Percentiles rank a stretch among this genome's conserved stretches.
phyloP scores from a whole-genome alignment of 1,140 invertebrate genomes.

The Lasioglossum albipes region DNA sequence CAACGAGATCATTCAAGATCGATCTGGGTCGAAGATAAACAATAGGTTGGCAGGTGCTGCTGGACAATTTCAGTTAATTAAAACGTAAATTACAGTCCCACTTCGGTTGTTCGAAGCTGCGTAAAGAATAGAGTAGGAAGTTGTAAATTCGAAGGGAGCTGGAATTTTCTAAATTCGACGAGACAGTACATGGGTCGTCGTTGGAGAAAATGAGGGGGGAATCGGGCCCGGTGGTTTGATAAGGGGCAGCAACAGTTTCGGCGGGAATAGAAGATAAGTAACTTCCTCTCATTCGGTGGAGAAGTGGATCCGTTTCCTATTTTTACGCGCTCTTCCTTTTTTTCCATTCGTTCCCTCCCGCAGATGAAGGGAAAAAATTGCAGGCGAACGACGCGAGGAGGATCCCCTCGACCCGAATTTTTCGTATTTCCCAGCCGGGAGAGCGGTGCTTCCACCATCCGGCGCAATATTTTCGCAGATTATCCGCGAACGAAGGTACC shows the following conservation, averaged over 20 bases:
- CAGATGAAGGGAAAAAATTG: slow-evolving; percentile 57
- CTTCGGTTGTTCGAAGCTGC: not conserved
- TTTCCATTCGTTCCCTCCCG: slow-evolving; percentile 48
- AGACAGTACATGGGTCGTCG: not conserved
- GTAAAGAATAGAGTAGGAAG: not conserved
- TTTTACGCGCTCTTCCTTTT: slow-evolving; percentile 45
- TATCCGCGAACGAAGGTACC: slow-evolving; percentile 47
- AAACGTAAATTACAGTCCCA: too few relatives aligned
- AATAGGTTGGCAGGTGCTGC: too few relatives aligned
- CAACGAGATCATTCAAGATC: too few relatives aligned
- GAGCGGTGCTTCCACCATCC: slow-evolving; percentile 45
- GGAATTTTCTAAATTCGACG: not conserved
- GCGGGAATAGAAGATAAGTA: slow-evolving; percentile 36
- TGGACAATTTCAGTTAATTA: too few relatives aligned
- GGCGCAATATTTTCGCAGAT: slow-evolving; percentile 62
- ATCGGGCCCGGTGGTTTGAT: not conserved
- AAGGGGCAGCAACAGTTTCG: slow-evolving; percentile 3
- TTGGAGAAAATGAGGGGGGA: not conserved
- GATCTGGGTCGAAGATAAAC: too few relatives aligned
- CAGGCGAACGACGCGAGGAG: slow-evolving; percentile 55
- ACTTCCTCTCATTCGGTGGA: slow-evolving; percentile 51
- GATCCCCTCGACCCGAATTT: slow-evolving; percentile 65
- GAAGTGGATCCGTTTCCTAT: slow-evolving; percentile 60
- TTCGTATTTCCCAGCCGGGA: slow-evolving; percentile 57
- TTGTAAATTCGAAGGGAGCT: not conserved